A percentile compares a stretch with the other conserved stretches of the same genome.
Conservation (phyloP, 2,888 invertebrate genomes). For the Sericinus montela region DNA sequence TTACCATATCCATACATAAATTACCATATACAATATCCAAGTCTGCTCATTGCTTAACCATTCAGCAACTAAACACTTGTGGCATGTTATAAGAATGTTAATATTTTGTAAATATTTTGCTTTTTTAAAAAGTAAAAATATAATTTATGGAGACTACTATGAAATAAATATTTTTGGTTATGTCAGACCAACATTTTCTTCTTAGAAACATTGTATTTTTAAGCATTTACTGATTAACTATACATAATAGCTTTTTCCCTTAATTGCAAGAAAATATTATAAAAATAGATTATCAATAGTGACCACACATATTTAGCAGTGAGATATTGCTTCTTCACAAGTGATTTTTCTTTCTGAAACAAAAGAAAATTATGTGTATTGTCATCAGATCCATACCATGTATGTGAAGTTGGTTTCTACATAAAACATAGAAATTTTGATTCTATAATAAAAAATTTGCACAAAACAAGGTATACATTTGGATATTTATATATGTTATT, state of each 20-base stretch:
- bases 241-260: constrained; percentile 31
- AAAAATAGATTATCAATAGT: constrained; percentile 54
- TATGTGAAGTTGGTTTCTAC: too few species aligned
- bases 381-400: too few species aligned
- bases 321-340: constrained; percentile 43
- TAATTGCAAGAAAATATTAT: constrained; percentile 49
- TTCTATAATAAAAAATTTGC: too few species aligned
- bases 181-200: constrained; percentile 12
- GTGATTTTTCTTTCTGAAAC: constrained; percentile 52
- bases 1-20: too few species aligned
- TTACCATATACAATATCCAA: too few species aligned
- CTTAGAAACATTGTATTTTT: not conserved
- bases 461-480: too few species aligned
- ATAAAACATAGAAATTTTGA: too few species aligned
- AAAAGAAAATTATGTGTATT: too few species aligned
- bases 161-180: constrained; percentile 31
- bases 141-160: constrained; percentile 3
- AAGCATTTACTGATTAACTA: constrained; percentile 20
- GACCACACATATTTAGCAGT: constrained; percentile 57
- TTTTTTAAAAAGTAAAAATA: constrained; percentile 1
- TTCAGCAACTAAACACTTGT: too few species aligned
- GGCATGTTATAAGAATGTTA: too few species aligned
- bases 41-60: too few species aligned
- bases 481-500: too few species aligned
- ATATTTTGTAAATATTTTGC: not conserved